A percentile compares a stretch with the other conserved stretches of the same genome.
Conservation (phyloP, 1,140 invertebrate species). For the Anagrus nilaparvatae region DNA sequence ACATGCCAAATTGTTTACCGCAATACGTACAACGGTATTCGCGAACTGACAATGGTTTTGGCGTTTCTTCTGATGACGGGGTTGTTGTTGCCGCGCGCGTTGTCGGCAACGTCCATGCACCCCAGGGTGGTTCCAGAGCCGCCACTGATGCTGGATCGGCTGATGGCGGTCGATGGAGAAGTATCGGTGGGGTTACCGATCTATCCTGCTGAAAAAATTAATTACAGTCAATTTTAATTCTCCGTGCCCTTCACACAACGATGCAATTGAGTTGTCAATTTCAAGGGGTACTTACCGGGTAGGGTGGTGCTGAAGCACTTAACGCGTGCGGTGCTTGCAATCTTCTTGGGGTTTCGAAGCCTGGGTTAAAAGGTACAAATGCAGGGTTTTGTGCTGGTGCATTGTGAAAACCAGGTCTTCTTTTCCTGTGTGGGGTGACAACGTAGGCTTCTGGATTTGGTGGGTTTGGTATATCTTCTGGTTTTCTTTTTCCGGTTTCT, state of each 20-base stretch:
- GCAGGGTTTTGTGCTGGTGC: constrained; percentile 74
- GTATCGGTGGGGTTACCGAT: constrained; percentile 44
- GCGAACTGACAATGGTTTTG: constrained; percentile 52
- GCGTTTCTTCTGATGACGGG: constrained; percentile 43
- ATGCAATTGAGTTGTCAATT: background rate
- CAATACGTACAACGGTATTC: constrained; percentile 80
- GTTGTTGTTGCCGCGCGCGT: constrained; percentile 45
- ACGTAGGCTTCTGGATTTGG: constrained; percentile 52
- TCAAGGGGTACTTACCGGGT: constrained; percentile 40
- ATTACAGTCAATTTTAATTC: background rate
- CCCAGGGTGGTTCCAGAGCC: constrained; percentile 46
- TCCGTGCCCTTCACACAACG: too few species aligned
- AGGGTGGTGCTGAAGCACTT: constrained; percentile 59
- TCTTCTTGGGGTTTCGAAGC: constrained; percentile 40
- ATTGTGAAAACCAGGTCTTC: constrained; percentile 74
- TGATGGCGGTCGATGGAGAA: constrained; percentile 58
- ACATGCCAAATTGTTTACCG: constrained; percentile 82
- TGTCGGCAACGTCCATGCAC: constrained; percentile 56
- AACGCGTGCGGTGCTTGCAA: constrained; percentile 51
- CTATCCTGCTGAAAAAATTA: constrained; percentile 33
- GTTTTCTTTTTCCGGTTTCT: constrained; percentile 38
- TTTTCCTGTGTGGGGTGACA: constrained; percentile 72
- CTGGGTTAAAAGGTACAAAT: constrained; percentile 61
- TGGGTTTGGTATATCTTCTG: constrained; percentile 39
- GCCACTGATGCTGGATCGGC: constrained; percentile 48